phyloP scores from a whole-genome alignment of 2,797 vertebrate genomes.

The Percopsis omiscomaycus region DNA sequence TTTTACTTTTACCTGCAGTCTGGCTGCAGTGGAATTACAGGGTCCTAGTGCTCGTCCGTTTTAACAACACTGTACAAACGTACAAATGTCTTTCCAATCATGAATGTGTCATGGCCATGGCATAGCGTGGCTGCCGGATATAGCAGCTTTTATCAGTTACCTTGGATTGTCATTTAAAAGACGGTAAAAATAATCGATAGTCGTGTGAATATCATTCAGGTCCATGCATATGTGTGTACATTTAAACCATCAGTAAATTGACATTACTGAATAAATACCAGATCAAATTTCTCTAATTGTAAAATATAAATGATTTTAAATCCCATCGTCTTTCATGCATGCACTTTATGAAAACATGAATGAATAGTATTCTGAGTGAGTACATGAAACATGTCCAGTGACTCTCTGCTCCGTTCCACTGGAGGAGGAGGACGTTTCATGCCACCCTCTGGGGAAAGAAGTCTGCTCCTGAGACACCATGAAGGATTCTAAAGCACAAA shows the following conservation, averaged over 20 bases:
- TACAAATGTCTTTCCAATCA: slow-evolving; percentile 79
- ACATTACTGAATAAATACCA: slow-evolving; percentile 26
- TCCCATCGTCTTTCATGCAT: slow-evolving; percentile 65
- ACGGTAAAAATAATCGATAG: slow-evolving; percentile 80
- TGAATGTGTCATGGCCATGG: slow-evolving; percentile 79
- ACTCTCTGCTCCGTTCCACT: no score
- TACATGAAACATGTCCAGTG: neutral
- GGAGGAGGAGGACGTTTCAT: no score
- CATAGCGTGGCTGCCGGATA: slow-evolving; percentile 71
- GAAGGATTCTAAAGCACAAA: slow-evolving; percentile 98
- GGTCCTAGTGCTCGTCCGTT: slow-evolving; percentile 89
- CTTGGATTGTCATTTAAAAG: slow-evolving; percentile 74
- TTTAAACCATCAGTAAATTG: neutral
- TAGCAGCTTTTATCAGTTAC: slow-evolving; percentile 31
- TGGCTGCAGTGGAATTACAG: slow-evolving; percentile 95
- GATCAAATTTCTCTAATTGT: slow-evolving; percentile 51
- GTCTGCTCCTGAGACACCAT: slow-evolving; percentile 27
- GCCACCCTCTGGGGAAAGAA: no score
- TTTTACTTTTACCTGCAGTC: no score
- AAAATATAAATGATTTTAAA: slow-evolving; percentile 31
- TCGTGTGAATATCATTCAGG: slow-evolving; percentile 21
- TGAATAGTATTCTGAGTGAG: slow-evolving; percentile 59
- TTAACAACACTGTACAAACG: slow-evolving; percentile 79
- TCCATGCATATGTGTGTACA: neutral
- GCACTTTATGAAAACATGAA: slow-evolving; percentile 72